These are phyloP conservation scores for Apotomis turbidana DNA, from an alignment of 2,888 invertebrate genomes.

Conservation along the genomic window DNA sequence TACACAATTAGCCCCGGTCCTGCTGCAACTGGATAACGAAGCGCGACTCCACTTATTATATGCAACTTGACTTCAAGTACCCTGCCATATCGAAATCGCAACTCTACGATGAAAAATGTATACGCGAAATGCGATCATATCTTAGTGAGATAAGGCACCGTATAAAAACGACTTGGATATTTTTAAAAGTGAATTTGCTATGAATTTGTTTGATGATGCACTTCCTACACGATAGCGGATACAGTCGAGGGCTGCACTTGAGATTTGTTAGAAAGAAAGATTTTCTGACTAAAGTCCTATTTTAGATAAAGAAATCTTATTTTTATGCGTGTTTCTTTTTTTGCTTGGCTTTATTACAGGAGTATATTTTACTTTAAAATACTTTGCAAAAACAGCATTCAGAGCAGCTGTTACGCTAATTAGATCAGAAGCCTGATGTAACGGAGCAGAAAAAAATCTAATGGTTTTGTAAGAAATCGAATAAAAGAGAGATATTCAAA, in stretches of 20 bases:
- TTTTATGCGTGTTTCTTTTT: background rate
- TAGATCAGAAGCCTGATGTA: background rate
- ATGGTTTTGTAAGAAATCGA: no score
- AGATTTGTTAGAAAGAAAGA: constrained; percentile 56
- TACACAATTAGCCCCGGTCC: constrained; percentile 71
- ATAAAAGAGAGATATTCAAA: no score
- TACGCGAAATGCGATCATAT: constrained; percentile 43
- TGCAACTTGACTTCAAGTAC: constrained; percentile 62
- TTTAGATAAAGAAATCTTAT: constrained; percentile 44
- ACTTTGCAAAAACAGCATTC: background rate
- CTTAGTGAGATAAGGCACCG: constrained; percentile 32
- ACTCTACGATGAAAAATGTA: constrained; percentile 39
- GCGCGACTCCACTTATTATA: constrained; percentile 68
- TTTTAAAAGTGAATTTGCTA: constrained; percentile 49
- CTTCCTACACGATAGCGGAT: constrained; percentile 62
- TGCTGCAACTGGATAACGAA: constrained; percentile 70
- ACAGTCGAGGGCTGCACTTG: constrained; percentile 59
- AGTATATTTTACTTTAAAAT: background rate
- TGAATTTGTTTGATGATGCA: constrained; percentile 60
- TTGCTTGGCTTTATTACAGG: background rate
- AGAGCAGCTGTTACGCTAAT: background rate
- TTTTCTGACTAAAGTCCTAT: constrained; percentile 49
- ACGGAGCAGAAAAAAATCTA: background rate
- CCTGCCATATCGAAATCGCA: constrained; percentile 54
- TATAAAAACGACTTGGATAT: constrained; percentile 8